Conservation (phyloP, 2,888 invertebrate genomes). For the Chrysolina americana region DNA sequence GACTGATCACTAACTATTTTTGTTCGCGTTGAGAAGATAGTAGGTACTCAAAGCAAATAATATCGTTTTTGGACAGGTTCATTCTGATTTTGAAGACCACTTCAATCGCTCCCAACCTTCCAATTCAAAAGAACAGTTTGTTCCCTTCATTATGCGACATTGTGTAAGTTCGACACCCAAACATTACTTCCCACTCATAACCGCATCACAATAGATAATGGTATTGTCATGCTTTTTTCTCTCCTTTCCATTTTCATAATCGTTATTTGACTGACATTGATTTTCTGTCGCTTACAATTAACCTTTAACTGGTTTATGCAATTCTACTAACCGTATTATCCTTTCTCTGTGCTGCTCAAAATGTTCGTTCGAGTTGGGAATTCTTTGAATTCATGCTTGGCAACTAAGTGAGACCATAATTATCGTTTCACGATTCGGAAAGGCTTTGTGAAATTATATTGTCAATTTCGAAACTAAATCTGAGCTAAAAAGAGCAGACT, state of each 20-base stretch:
- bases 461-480: no score
- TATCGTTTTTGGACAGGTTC: background rate
- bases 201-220: conserved; percentile 15
- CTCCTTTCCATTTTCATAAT: conserved; percentile 30
- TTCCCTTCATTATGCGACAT: conserved; percentile 18
- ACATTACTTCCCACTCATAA: conserved; percentile 29
- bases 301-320: conserved; percentile 29
- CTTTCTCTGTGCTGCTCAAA: conserved; percentile 23
- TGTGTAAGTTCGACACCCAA: conserved; percentile 24
- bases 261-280: conserved; percentile 37
- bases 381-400: background rate
- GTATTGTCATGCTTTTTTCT: conserved; percentile 28
- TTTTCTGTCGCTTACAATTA: conserved; percentile 40
- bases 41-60: background rate
- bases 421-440: background rate
- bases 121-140: background rate
- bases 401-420: background rate
- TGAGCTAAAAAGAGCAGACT: no score
- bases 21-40: background rate
- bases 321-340: conserved; percentile 28
- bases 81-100: background rate
- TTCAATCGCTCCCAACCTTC: background rate
- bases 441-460: background rate
- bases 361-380: background rate
- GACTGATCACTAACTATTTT: no score